Base-by-base conservation (phyloP, 92 coral and sea anemone species). In the Epizoanthus ramosus region DNA sequence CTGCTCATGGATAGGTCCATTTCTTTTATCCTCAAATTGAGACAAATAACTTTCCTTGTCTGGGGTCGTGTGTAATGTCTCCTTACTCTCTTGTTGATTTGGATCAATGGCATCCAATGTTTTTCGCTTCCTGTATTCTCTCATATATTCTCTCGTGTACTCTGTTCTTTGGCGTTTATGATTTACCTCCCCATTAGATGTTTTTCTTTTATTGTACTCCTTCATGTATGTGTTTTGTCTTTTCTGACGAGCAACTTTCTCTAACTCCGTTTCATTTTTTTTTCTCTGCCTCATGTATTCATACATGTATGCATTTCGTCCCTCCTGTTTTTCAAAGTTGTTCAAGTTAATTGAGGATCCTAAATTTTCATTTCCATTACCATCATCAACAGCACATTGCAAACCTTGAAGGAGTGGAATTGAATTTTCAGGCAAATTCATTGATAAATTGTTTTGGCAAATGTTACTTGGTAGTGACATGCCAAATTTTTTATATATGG, bases 1-100 rank as follows among this genome's bases (percentile, higher is more conserved):
- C 89, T 79, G 86, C 14, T 15, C 9, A 71, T 86, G 89, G 31
- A 79, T 57, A 18, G 86, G 85, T 80, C 89, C 89, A 80, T 67
- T 80, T 71, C 21, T 71, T 86, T 68, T 47, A 86, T 80, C 33
- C n/a, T 86, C 86, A 80, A 68, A 86, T 64, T 66, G 65, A 56
- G 89, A 79, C 76, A 77, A 45, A 77, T 75, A 85, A 28, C 5
- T 79, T 68, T 77, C 84, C 69, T 82, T 83, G 10, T 84, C 73
- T 56, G 45, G 4, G 41, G n/a, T 25, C 58, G 57, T 19, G 35
- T 83, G 61, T 37, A 83, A 56, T 59, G 19, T 73, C 37, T 63
- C 41, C n/a, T 61, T 24, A 21, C 35, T 64, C 25, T n/a, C 69
- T 21, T 31, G 69, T 64, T 64, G 69, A 64, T 64, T 64, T 21